phyloP scores from a whole-genome alignment of 2,797 vertebrate species.

The Lutjanus campechanus region DNA sequence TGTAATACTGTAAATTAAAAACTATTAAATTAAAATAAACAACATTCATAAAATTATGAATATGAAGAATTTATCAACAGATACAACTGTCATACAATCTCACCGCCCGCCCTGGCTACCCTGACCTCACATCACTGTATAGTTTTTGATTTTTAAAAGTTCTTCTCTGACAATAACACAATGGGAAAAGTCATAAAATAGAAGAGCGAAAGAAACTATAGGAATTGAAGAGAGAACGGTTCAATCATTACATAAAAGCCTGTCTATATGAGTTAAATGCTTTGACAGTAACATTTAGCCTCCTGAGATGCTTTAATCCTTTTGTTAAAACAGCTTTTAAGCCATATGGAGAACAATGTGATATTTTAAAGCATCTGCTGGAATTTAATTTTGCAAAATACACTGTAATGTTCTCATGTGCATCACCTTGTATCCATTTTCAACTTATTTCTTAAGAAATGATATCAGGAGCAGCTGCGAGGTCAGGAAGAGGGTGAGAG shows the following conservation, averaged over 20 bases:
- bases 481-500: neutral
- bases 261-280: neutral
- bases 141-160: neutral
- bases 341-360: neutral
- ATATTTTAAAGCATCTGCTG: slow-evolving; percentile 9
- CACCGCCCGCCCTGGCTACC: too few relatives aligned
- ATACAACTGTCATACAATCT: too few relatives aligned
- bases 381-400: neutral
- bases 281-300: slow-evolving; percentile 35
- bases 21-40: too few relatives aligned
- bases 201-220: neutral
- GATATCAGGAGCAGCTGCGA: slow-evolving; percentile 14
- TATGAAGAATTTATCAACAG: too few relatives aligned
- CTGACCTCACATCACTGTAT: too few relatives aligned
- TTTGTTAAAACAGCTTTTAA: slow-evolving; percentile 22
- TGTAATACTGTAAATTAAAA: too few relatives aligned
- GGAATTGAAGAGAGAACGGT: neutral
- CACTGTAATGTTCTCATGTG: neutral
- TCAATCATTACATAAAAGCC: slow-evolving; percentile 6
- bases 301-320: slow-evolving; percentile 16
- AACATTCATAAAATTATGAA: too few relatives aligned
- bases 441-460: neutral
- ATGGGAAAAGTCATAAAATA: neutral
- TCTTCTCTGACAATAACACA: neutral
- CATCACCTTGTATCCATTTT: slow-evolving; percentile 1